Percentiles rank a stretch among this genome's conserved stretches.
Conservation (phyloP, 1,140 invertebrate genomes). For the Aphaenogaster ashmeadi region DNA sequence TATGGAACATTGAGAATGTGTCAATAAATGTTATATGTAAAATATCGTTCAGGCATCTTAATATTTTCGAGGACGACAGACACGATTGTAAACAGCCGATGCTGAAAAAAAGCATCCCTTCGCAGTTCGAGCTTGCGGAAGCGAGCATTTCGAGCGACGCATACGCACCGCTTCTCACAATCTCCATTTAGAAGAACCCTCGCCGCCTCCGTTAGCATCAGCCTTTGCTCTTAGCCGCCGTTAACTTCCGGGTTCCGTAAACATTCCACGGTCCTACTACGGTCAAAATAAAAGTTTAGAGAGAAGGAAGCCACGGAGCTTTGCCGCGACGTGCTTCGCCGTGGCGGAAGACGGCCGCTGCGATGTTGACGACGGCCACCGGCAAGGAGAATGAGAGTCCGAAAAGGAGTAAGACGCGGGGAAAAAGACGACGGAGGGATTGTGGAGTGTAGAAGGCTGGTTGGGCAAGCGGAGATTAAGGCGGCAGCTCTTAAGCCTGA, state of each 20-base stretch:
- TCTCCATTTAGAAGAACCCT: conserved; percentile 14
- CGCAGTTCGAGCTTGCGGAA: neutral
- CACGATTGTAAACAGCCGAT: neutral
- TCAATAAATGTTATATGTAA: neutral
- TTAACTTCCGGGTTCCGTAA: conserved; percentile 70
- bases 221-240: conserved; percentile 59
- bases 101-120: neutral
- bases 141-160: conserved; percentile 41
- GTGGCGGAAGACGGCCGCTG: conserved; percentile 35
- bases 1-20: neutral
- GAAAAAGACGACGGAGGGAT: conserved; percentile 47
- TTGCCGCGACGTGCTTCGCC: conserved; percentile 43
- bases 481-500: conserved; percentile 73
- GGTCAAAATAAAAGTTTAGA: conserved; percentile 52
- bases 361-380: conserved; percentile 40
- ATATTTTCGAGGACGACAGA: neutral
- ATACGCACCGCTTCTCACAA: conserved; percentile 36
- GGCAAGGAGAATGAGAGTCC: conserved; percentile 50
- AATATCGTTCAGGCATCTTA: neutral
- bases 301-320: conserved; percentile 41
- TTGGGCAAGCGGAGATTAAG: conserved; percentile 79
- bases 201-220: conserved; percentile 37
- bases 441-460: conserved; percentile 71
- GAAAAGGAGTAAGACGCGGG: conserved; percentile 48
- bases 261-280: conserved; percentile 50